Percentiles rank a stretch among this genome's conserved stretches.
phyloP scores from a whole-genome alignment of 1,140 invertebrate genomes.

The Drosophila sproati region DNA sequence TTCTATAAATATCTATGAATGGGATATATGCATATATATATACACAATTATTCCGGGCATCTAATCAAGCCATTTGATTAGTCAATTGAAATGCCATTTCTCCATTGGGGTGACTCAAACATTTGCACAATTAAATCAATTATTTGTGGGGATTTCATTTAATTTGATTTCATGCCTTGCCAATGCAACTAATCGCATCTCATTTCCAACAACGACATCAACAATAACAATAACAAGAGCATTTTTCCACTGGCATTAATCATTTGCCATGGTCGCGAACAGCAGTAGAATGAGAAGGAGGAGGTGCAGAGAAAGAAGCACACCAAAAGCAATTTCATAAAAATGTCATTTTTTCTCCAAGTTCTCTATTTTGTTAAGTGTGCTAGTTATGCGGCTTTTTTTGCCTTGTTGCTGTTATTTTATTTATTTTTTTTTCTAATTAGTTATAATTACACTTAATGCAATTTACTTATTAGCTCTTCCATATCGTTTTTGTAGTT shows the following conservation, averaged over 20 bases:
- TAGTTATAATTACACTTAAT: conserved; percentile 83
- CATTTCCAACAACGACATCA: conserved; percentile 39
- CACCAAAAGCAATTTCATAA: conserved; percentile 53
- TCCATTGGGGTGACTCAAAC: conserved; percentile 18
- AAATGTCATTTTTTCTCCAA: conserved; percentile 33
- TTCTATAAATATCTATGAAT: too few relatives aligned
- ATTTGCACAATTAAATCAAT: conserved; percentile 35
- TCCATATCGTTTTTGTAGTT: conserved; percentile 56
- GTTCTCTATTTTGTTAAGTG: conserved; percentile 24
- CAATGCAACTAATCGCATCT: conserved; percentile 49
- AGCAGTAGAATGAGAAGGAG: background rate
- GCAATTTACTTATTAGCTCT: conserved; percentile 75
- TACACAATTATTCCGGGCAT: background rate
- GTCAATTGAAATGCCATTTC: conserved; percentile 29
- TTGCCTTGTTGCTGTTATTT: conserved; percentile 32
- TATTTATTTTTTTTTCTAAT: conserved; percentile 65
- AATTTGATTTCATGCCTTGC: conserved; percentile 12
- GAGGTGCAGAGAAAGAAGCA: background rate
- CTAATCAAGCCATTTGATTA: conserved; percentile 9
- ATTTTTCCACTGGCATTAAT: conserved; percentile 68
- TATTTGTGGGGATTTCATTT: conserved; percentile 15
- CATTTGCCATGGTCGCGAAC: conserved; percentile 49
- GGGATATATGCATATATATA: background rate
- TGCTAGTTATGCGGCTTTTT: conserved; percentile 52
- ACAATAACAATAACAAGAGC: too few relatives aligned